A percentile compares a stretch with the other conserved stretches of the same genome.
Conservation (phyloP, 2,888 invertebrate species). For the Drosophila kokeensis region DNA sequence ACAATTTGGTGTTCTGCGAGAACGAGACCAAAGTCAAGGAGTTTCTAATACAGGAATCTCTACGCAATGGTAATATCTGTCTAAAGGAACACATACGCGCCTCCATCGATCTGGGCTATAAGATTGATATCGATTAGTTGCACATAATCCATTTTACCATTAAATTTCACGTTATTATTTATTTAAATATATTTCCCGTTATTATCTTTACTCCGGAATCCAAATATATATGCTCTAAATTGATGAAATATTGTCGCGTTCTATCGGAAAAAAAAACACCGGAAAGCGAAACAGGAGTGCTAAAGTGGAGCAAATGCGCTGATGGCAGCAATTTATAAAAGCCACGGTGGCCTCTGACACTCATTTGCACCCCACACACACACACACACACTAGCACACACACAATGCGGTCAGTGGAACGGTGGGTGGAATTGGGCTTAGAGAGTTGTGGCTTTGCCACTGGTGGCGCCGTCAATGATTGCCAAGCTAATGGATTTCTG, state of each 20-base stretch:
- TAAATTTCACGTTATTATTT: conserved; percentile 56
- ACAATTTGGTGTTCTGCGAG: conserved; percentile 83
- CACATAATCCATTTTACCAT: conserved; percentile 20
- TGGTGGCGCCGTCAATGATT: conserved; percentile 80
- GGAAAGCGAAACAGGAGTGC: conserved; percentile 45
- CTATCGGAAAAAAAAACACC: not conserved
- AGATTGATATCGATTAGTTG: conserved; percentile 81
- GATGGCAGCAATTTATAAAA: conserved; percentile 78
- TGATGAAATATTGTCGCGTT: conserved; percentile 25
- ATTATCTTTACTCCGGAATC: not conserved
- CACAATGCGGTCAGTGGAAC: conserved; percentile 4
- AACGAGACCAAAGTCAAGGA: conserved; percentile 80
- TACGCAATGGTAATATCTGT: conserved; percentile 83
- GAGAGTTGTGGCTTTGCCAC: conserved; percentile 15
- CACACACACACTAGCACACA: conserved; percentile 10
- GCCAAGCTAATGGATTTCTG: conserved; percentile 83
- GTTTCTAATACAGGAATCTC: conserved; percentile 83
- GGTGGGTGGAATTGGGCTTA: not conserved
- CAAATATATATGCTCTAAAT: conserved; percentile 24
- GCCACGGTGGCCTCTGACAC: conserved; percentile 56
- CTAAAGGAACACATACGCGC: conserved; percentile 84
- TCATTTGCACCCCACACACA: conserved; percentile 25
- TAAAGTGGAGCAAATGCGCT: conserved; percentile 70
- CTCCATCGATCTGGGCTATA: conserved; percentile 84
- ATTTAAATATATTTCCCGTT: conserved; percentile 47